Conservation (phyloP, 37 sponge, comb jelly and placozoan species). For the Spongilla lacustris region DNA sequence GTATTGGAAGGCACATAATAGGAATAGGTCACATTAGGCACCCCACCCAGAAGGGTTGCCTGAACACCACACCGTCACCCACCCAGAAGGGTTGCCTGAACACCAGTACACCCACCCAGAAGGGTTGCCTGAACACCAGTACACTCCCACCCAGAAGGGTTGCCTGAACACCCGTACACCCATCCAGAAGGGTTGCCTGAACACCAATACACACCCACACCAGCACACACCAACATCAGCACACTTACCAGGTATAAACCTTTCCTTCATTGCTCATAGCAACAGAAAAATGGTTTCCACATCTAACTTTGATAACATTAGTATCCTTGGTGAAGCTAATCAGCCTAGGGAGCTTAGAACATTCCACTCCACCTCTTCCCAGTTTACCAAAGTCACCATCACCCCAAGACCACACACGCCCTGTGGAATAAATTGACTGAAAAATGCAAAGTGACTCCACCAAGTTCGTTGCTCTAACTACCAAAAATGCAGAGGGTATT, state of each 20-base stretch:
- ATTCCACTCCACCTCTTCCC: constrained; percentile 71
- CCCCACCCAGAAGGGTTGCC: background rate
- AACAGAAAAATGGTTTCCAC: constrained; percentile 82
- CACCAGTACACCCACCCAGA: background rate
- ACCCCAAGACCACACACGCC: constrained; percentile 91
- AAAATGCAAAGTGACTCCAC: too few relatives aligned
- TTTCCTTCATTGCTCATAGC: constrained; percentile 80
- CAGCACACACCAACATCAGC: background rate
- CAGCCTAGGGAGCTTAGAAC: constrained; percentile 51
- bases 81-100: background rate
- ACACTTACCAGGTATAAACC: constrained; percentile 77
- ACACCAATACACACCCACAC: background rate
- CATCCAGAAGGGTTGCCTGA: background rate
- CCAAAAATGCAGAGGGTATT: too few relatives aligned
- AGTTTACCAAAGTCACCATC: constrained; percentile 91
- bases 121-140: background rate
- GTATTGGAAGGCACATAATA: background rate
- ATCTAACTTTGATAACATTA: constrained; percentile 51
- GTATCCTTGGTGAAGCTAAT: constrained; percentile 18
- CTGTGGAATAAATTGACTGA: constrained; percentile 27
- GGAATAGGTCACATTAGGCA: too few relatives aligned
- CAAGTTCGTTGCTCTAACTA: too few relatives aligned
- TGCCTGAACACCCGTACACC: background rate
- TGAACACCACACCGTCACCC: background rate
- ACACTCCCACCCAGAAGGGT: background rate